Evolutionary conservation across 1,140 invertebrate genomes (phyloP).

Genomic region (Anoplophora glabripennis): DNA sequence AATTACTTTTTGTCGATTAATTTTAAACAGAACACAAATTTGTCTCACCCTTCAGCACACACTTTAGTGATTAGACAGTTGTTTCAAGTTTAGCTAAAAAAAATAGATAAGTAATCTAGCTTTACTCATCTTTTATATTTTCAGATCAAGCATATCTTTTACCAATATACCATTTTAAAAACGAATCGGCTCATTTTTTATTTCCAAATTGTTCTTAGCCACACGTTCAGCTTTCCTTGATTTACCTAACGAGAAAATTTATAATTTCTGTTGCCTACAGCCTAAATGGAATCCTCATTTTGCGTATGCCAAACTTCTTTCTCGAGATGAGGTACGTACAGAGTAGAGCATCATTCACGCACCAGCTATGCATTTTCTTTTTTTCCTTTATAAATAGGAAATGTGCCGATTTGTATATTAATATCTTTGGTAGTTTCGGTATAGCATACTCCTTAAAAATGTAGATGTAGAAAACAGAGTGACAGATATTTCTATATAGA

Average conservation of each 20-base stretch:
- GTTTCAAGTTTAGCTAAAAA: no score
- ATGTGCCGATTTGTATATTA: not conserved
- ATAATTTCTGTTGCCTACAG: constrained; percentile 34
- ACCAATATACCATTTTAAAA: no score
- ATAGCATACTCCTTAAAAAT: not conserved
- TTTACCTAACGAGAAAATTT: not conserved
- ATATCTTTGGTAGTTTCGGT: not conserved
- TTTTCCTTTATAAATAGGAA: not conserved
- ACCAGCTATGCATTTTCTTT: not conserved
- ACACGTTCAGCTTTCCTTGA: not conserved
- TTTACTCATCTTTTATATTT: no score
- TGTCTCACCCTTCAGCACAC: no score
- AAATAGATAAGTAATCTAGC: no score
- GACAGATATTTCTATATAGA: not conserved
- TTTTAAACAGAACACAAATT: no score
- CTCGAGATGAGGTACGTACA: constrained; percentile 45
- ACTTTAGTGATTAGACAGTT: no score
- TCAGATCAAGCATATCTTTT: no score
- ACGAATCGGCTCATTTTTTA: constrained; percentile 33
- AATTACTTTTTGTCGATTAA: no score
- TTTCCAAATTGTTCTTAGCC: constrained; percentile 22
- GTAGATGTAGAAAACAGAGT: not conserved
- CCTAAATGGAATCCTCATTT: constrained; percentile 55
- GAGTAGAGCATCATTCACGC: not conserved
- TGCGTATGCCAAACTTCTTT: constrained; percentile 51